These are phyloP conservation scores for Smithornis capensis DNA, from an alignment of 2,113 vertebrate genomes.

Conservation along the genomic window DNA sequence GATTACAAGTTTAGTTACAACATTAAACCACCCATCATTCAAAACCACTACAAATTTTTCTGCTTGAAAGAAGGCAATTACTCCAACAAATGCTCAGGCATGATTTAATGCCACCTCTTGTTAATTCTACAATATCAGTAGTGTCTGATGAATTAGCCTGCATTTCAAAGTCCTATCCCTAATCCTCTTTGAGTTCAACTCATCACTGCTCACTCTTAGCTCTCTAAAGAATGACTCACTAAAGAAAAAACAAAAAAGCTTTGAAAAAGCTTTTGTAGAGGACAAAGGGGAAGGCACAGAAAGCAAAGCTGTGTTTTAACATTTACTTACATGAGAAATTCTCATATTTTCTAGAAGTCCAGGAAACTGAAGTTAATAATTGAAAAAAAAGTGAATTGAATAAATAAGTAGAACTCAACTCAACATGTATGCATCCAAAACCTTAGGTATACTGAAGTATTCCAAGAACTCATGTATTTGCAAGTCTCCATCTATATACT, in stretches of 20 bases:
- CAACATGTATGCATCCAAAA: not conserved
- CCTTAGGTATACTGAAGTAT: not conserved
- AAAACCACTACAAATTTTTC: not conserved
- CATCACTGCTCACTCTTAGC: not conserved
- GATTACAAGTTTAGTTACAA: not conserved
- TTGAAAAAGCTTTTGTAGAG: not conserved
- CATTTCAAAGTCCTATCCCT: constrained; percentile 1
- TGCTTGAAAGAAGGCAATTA: constrained; percentile 23
- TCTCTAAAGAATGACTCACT: not conserved
- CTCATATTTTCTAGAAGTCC: not conserved
- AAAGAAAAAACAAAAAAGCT: not conserved
- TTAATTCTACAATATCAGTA: constrained; percentile 27
- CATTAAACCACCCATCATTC: constrained; percentile 11
- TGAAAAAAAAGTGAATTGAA: not conserved
- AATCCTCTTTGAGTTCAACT: not conserved
- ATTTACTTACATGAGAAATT: not conserved
- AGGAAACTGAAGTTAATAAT: not conserved
- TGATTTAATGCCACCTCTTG: not conserved
- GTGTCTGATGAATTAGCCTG: not conserved
- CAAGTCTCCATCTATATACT: not conserved
- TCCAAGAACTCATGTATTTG: not conserved
- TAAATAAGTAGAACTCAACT: not conserved
- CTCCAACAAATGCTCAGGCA: constrained; percentile 1
- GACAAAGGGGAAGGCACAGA: not conserved
- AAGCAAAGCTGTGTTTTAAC: not conserved